These are phyloP conservation scores for Pomatorhinus ruficollis DNA, from an alignment of 2,113 vertebrate species.

Conservation along the genomic window DNA sequence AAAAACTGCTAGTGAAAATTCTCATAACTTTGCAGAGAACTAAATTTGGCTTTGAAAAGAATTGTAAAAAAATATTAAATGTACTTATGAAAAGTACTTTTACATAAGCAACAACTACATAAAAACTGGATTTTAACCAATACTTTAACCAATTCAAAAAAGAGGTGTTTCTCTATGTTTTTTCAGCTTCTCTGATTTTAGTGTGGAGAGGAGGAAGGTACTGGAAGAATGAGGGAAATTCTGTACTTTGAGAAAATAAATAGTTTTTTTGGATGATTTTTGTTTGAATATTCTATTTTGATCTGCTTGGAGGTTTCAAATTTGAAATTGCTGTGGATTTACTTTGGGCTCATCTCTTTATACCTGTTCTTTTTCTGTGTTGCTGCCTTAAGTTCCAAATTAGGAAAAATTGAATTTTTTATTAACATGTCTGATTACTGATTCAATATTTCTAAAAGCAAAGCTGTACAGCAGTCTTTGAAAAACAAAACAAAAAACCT, in stretches of 20 bases:
- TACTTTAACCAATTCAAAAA: neutral
- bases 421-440: accelerated
- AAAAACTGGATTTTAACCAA: neutral
- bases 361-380: neutral
- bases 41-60: neutral
- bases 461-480: neutral
- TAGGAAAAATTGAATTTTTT: neutral
- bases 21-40: neutral
- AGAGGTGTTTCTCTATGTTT: neutral
- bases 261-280: neutral
- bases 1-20: neutral
- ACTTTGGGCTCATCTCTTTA: neutral
- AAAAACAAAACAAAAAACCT: neutral
- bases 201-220: neutral
- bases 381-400: neutral
- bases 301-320: neutral
- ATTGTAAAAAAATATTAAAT: neutral
- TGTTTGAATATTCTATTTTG: neutral
- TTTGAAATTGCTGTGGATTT: neutral
- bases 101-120: neutral
- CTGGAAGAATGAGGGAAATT: neutral
- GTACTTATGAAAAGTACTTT: neutral
- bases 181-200: neutral
- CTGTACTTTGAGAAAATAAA: neutral
- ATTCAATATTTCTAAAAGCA: neutral